Percentiles rank a stretch among this genome's conserved stretches.
These are phyloP conservation scores for Cremastobaeus sp. DNA, from an alignment of 2,888 invertebrate genomes.

Conservation along the genomic window DNA sequence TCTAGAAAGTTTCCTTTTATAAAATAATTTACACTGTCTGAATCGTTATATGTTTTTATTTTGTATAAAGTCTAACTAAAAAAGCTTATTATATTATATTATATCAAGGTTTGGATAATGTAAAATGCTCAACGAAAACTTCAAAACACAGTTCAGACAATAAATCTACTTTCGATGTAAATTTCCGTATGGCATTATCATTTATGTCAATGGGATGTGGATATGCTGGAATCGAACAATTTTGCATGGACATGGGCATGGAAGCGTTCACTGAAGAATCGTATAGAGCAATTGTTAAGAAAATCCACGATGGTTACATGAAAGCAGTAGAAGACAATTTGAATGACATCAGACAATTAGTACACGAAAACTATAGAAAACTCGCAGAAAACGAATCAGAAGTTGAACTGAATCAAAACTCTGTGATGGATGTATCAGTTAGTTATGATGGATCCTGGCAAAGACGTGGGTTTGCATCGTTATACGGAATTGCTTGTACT, in stretches of 20 bases:
- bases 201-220: conserved; percentile 25
- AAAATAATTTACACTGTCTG: no score
- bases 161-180: conserved; percentile 10
- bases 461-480: conserved; percentile 12
- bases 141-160: conserved; percentile 10
- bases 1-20: no score
- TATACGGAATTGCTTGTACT: conserved; percentile 10
- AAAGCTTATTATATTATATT: no score
- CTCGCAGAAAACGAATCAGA: conserved; percentile 17
- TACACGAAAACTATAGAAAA: conserved; percentile 10
- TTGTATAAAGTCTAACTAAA: no score
- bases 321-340: conserved; percentile 12
- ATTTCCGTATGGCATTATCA: conserved; percentile 6
- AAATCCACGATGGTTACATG: conserved; percentile 20
- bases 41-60: no score
- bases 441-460: conserved; percentile 17
- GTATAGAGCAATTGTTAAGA: conserved; percentile 6
- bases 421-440: not conserved
- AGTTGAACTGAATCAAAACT: no score
- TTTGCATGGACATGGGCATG: conserved; percentile 29
- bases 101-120: conserved; percentile 17
- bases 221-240: conserved; percentile 15
- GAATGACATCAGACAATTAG: conserved; percentile 5
- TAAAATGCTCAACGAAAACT: conserved; percentile 10
- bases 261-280: not conserved